phyloP scores from a whole-genome alignment of 2,888 invertebrate species.

The Euphydryas editha region DNA sequence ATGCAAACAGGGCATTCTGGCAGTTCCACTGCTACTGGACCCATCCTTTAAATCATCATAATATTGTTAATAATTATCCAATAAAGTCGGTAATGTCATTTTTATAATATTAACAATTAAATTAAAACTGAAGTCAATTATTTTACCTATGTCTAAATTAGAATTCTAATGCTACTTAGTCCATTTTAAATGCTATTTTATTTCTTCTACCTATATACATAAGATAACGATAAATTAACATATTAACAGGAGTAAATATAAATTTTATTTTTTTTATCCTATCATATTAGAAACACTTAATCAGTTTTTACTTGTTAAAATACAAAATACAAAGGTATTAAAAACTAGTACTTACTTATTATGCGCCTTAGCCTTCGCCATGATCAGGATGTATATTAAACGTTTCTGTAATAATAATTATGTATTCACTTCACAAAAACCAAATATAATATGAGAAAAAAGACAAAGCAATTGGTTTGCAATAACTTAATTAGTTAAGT shows the following conservation, averaged over 20 bases:
- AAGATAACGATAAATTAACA: no score
- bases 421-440: neutral
- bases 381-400: conserved; percentile 8
- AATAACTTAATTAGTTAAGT: neutral
- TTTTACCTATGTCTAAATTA: neutral
- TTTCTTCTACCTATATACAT: no score
- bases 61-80: no score
- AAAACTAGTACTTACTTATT: conserved; percentile 41
- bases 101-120: no score
- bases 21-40: conserved; percentile 50
- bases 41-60: conserved; percentile 11
- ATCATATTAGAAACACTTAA: neutral
- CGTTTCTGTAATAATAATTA: neutral
- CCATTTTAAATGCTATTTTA: no score
- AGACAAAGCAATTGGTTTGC: neutral
- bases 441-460: neutral
- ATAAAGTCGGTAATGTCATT: no score
- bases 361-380: conserved; percentile 45
- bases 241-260: no score
- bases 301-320: neutral
- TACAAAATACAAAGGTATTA: no score
- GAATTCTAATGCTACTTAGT: no score
- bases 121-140: neutral
- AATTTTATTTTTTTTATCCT: neutral
- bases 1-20: conserved; percentile 76